These are phyloP conservation scores for Onychostoma macrolepis DNA, from an alignment of 2,113 vertebrate species.

Conservation along the genomic window DNA sequence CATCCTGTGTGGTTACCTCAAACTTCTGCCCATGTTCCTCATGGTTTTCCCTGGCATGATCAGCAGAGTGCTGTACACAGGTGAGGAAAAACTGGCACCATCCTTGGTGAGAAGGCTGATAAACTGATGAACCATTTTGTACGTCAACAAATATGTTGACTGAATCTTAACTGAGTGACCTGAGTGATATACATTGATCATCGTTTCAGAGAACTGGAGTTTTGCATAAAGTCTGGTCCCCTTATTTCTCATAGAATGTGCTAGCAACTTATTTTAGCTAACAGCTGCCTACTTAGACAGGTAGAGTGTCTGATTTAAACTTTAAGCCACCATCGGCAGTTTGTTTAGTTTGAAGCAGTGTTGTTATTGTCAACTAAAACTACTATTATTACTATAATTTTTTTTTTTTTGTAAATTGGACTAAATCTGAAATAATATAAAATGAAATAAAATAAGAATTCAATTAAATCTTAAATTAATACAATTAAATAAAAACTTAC, in stretches of 20 bases:
- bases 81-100: slow-evolving; percentile 65
- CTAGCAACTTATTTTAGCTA: neutral
- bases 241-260: neutral
- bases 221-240: neutral
- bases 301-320: too few species aligned
- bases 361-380: too few species aligned
- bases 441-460: too few species aligned
- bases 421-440: too few species aligned
- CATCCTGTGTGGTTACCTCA: slow-evolving; percentile 90
- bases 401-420: too few species aligned
- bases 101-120: neutral
- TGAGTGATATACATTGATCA: too few species aligned
- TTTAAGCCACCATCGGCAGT: too few species aligned
- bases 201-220: neutral
- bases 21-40: slow-evolving; percentile 95
- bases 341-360: too few species aligned
- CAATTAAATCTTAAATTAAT: too few species aligned
- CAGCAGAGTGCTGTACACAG: slow-evolving; percentile 90
- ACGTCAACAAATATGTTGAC: neutral
- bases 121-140: neutral
- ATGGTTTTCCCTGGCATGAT: slow-evolving; percentile 97
- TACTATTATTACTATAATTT: too few species aligned
- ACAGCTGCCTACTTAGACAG: neutral
- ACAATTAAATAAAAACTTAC: too few species aligned
- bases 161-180: neutral